These are phyloP conservation scores for Erebia palarica DNA, from an alignment of 2,888 invertebrate genomes.

Conservation along the genomic window DNA sequence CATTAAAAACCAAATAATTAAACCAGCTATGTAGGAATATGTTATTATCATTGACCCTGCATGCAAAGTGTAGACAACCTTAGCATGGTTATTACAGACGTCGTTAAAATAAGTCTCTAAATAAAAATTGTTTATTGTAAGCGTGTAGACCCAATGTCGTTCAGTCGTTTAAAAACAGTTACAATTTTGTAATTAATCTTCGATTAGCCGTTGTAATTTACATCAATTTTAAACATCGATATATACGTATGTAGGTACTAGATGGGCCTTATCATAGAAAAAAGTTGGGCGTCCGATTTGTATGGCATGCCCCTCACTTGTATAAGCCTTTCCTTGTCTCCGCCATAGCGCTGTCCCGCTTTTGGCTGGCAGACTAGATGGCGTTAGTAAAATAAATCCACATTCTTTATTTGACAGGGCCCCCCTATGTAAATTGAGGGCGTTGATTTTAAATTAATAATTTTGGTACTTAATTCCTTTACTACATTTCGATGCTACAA, in stretches of 20 bases:
- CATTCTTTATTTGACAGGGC: no score
- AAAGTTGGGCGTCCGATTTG: no score
- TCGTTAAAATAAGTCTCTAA: slow-evolving; percentile 1
- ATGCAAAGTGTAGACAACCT: slow-evolving; percentile 20
- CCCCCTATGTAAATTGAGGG: no score
- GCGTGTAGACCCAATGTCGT: slow-evolving; percentile 15
- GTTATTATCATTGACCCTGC: slow-evolving; percentile 27
- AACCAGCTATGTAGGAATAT: not conserved
- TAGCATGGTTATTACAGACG: slow-evolving; percentile 14
- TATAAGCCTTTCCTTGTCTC: no score
- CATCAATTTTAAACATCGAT: no score
- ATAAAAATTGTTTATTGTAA: not conserved
- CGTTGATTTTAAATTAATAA: not conserved
- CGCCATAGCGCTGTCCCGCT: no score
- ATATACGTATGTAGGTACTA: no score
- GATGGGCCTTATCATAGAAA: no score
- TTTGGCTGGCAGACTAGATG: no score
- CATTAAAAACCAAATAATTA: not conserved
- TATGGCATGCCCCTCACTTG: no score
- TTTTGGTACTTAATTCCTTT: not conserved
- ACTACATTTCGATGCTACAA: not conserved
- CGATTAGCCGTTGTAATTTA: not conserved
- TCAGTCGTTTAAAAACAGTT: not conserved
- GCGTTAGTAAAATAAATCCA: no score
- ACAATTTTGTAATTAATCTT: slow-evolving; percentile 2